Evolutionary conservation across 1,140 invertebrate genomes (phyloP).

Genomic region (Rhagoletis zephyria): DNA sequence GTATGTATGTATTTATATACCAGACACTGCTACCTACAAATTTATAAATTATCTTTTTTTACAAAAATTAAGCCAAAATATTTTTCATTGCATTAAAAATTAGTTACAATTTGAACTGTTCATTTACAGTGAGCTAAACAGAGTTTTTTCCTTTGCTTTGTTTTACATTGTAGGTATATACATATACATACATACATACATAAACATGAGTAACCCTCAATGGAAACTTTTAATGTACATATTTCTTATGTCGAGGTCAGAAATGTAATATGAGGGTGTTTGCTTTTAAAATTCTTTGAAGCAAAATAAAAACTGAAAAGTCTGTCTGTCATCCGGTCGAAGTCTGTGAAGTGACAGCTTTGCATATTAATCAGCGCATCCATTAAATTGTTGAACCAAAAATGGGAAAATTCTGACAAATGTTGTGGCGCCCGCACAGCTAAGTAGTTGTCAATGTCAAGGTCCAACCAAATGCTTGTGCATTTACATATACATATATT

Average conservation of each 20-base stretch:
- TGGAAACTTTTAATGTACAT: neutral
- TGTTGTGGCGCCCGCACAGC: conserved; percentile 7
- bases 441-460: conserved; percentile 16
- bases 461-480: neutral
- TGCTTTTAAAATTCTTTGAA: neutral
- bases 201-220: no score
- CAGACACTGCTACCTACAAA: no score
- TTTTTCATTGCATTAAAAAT: no score
- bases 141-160: no score
- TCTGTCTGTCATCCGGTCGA: neutral
- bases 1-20: no score
- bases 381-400: neutral
- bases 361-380: conserved; percentile 16
- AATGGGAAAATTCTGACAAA: conserved; percentile 22
- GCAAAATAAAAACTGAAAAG: neutral
- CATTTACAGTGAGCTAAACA: no score
- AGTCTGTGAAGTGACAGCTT: neutral
- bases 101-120: no score
- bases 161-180: no score
- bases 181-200: neutral
- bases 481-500: no score
- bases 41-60: no score
- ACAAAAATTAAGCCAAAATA: no score
- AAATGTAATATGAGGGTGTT: neutral
- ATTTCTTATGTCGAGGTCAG: neutral